Evolutionary conservation across 2,888 invertebrate species (phyloP).

Genomic region (Patella depressa): DNA sequence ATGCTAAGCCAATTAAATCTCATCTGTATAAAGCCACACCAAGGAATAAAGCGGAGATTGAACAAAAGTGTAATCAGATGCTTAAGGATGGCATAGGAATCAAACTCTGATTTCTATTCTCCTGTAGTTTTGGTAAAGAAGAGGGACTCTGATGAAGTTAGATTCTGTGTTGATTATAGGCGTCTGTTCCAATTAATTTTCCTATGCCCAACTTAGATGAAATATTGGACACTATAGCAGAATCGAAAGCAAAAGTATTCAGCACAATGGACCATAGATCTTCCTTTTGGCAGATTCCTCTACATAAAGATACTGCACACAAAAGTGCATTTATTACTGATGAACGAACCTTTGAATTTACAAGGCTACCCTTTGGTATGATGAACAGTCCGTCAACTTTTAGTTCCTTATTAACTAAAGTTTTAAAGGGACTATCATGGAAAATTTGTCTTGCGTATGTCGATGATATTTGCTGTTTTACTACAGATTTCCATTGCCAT

Average conservation of each 20-base stretch:
- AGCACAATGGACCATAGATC: slow-evolving; percentile 31
- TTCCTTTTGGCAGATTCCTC: slow-evolving; percentile 33
- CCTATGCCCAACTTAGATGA: slow-evolving; percentile 37
- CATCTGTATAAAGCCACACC: not conserved
- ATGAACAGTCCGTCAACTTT: not conserved
- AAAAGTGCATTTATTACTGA: slow-evolving; percentile 40
- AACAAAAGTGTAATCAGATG: no score
- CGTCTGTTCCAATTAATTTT: slow-evolving; percentile 30
- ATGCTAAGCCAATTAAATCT: no score
- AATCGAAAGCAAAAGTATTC: slow-evolving; percentile 26
- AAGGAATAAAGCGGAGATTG: no score
- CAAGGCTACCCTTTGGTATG: not conserved
- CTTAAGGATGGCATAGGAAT: no score
- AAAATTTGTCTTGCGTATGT: not conserved
- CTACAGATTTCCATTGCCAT: not conserved
- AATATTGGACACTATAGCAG: slow-evolving; percentile 33
- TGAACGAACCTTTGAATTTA: slow-evolving; percentile 33
- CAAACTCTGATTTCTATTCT: no score
- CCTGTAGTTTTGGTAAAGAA: no score
- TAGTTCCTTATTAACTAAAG: not conserved
- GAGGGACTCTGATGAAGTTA: not conserved
- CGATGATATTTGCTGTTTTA: not conserved
- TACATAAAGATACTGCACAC: slow-evolving; percentile 30
- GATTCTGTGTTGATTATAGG: slow-evolving; percentile 41
- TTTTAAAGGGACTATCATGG: not conserved